Evolutionary conservation across 2,113 vertebrate species (phyloP).

Genomic region (Telmatochromis brachygnathus): DNA sequence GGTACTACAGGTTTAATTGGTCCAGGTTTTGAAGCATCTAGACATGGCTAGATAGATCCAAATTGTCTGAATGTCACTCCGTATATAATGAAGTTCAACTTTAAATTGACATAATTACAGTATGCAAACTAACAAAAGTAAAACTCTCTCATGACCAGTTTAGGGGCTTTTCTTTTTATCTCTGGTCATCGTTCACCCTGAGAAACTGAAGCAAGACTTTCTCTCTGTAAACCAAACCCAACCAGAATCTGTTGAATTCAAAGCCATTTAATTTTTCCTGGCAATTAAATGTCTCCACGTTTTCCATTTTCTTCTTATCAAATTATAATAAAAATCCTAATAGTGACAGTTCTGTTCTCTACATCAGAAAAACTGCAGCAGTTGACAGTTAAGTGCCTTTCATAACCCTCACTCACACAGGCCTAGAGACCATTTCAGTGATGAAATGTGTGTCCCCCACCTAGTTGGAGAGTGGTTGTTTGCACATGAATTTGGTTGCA

Average conservation of each 20-base stretch:
- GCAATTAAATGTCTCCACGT: neutral
- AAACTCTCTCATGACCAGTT: neutral
- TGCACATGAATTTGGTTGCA: neutral
- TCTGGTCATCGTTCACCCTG: neutral
- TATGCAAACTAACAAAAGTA: neutral
- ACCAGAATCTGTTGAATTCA: neutral
- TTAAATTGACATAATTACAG: neutral
- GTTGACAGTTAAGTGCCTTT: neutral
- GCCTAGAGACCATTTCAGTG: neutral
- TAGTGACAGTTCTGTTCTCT: neutral
- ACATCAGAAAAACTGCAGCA: neutral
- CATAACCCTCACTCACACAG: neutral
- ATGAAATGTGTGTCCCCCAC: neutral
- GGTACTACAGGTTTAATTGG: neutral
- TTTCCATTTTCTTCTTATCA: neutral
- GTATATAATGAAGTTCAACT: neutral
- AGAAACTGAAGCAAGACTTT: neutral
- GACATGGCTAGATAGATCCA: neutral
- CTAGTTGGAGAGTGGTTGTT: neutral
- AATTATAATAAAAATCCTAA: neutral
- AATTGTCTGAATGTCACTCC: neutral
- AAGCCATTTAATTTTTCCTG: neutral
- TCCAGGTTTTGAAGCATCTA: neutral
- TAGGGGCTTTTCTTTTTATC: neutral
- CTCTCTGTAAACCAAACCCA: neutral